Evolutionary conservation across 1,140 invertebrate species (phyloP).

Genomic region (Drosophila ercepeae): DNA sequence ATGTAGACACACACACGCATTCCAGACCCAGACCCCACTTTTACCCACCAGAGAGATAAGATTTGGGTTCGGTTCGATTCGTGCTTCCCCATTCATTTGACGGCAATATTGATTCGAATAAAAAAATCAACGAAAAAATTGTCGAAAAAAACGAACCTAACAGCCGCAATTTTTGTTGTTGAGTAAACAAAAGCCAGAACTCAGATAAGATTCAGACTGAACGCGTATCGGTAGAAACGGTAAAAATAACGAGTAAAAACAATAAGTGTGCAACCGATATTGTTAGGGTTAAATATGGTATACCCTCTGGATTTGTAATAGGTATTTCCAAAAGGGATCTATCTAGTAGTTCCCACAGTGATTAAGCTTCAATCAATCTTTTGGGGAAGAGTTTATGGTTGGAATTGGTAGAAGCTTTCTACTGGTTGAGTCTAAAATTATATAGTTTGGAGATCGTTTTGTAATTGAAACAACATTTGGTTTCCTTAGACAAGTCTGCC

Average conservation of each 20-base stretch:
- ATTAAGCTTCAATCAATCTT: conserved; percentile 13
- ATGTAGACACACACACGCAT: conserved; percentile 65
- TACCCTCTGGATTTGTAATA: conserved; percentile 25
- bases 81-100: conserved; percentile 59
- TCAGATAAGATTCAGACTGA: conserved; percentile 56
- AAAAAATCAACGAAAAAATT: conserved; percentile 49
- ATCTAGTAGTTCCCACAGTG: conserved; percentile 17
- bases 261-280: conserved; percentile 29
- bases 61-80: conserved; percentile 34
- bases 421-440: too few species aligned
- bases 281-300: conserved; percentile 31
- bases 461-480: too few species aligned
- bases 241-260: conserved; percentile 35
- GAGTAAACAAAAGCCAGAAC: conserved; percentile 62
- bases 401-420: too few species aligned
- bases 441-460: too few species aligned
- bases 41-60: conserved; percentile 39
- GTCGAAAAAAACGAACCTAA: conserved; percentile 44
- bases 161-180: conserved; percentile 61
- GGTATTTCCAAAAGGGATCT: conserved; percentile 28
- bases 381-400: too few species aligned
- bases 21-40: conserved; percentile 17
- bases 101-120: conserved; percentile 78
- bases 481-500: too few species aligned
- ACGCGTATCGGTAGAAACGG: conserved; percentile 34